Percentiles rank a stretch among this genome's conserved stretches.
These are phyloP conservation scores for Cotesia congregata DNA, from an alignment of 2,888 invertebrate genomes.

Conservation along the genomic window DNA sequence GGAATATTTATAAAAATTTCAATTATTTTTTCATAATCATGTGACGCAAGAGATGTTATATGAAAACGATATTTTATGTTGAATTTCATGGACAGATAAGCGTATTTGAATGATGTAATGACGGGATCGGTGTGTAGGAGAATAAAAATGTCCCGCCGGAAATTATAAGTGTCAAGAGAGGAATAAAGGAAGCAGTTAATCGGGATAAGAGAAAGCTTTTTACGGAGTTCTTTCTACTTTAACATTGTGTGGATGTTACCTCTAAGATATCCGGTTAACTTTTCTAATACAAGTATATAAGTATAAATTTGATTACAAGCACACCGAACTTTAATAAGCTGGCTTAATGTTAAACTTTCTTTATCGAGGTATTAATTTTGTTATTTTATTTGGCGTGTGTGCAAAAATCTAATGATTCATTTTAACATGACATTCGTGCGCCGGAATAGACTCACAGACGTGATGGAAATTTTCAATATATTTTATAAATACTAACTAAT, in stretches of 20 bases:
- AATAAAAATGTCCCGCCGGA: conserved; percentile 12
- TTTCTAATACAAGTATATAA: neutral
- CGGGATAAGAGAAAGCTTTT: conserved; percentile 26
- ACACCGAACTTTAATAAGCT: neutral
- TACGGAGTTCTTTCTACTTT: conserved; percentile 10
- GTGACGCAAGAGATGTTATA: neutral
- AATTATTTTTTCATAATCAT: neutral
- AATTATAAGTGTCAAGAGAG: conserved; percentile 24
- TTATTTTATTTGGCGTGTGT: too few species aligned
- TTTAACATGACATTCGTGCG: too few species aligned
- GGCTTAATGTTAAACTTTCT: neutral
- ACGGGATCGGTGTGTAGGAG: neutral
- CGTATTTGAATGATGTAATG: conserved; percentile 11
- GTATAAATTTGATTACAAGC: too few species aligned
- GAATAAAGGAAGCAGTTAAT: conserved; percentile 26
- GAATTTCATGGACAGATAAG: neutral
- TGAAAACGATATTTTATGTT: neutral
- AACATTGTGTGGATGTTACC: neutral
- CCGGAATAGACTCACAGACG: too few species aligned
- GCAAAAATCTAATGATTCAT: too few species aligned
- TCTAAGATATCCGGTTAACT: neutral
- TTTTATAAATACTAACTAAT: too few species aligned
- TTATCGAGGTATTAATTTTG: too few species aligned
- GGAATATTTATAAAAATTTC: neutral
- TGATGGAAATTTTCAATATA: too few species aligned